Base-by-base conservation (phyloP, 2,113 vertebrate species). In the Grammomys surdaster region DNA sequence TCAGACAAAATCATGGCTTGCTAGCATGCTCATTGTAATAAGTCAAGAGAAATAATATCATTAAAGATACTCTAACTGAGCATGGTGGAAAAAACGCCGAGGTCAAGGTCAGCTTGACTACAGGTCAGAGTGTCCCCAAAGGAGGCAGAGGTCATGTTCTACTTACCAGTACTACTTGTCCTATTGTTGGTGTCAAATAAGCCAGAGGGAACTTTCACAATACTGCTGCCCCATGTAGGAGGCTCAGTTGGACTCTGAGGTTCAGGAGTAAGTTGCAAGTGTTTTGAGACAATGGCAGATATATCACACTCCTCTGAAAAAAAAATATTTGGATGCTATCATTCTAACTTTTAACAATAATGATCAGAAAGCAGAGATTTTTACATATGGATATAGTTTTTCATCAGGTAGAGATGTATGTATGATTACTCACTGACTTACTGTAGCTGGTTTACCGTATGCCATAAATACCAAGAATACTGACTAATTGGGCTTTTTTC, bases 141-240 rank as follows among this genome's bases (percentile, higher is more conserved):
- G 46, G 26, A 14, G 51, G 58, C 58, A 58, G 58, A 63, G 58
- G 81, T 43, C 24, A 43, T 7, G 43, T 85, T 84, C 24, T 65
- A 98, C 99, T 99, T 93, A 99, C 99, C 99, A 3, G 96, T 96
- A 96, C 99, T 98, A 90, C 81, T 98, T 80, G 97, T 99, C 75
- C 97, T 99, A 91, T 98, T 96, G 76, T 75, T 97, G 65, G 89
- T 94, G 80, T 99, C 99, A 96, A 99, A 99, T 98, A 99, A 98
- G 13, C 99, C 99, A 14, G 99, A 99, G 1, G 99, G 98, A 94
- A 99, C 98, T 98, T 99, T 99, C 65, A 99, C 99, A 85, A 99
- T 99, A 96, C 99, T 99, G 95, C 98, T 98, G 56, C 98, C 98
- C 91, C 98, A 98, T 0, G 97, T 46, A 36, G 88, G 98, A 1